A percentile compares a stretch with the other conserved stretches of the same genome.
phyloP scores from a whole-genome alignment of 2,797 vertebrate species.

The Gymnoscopelus braueri region DNA sequence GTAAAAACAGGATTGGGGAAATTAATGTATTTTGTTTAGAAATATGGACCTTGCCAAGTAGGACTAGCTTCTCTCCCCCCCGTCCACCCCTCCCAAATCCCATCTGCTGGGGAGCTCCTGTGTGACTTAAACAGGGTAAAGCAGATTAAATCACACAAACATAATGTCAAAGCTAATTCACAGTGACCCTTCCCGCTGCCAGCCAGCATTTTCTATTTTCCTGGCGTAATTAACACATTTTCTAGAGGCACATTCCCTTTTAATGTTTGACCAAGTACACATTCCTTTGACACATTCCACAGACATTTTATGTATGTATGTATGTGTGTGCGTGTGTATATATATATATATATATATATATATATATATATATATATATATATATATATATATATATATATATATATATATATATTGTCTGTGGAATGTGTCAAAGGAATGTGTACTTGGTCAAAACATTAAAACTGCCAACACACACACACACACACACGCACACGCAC shows the following conservation, averaged over 20 bases:
- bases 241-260: constrained; percentile 69
- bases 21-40: constrained; percentile 74
- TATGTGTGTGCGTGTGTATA: too few species aligned
- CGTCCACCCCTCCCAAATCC: constrained; percentile 58
- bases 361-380: too few species aligned
- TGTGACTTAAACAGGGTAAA: constrained; percentile 71
- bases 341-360: too few species aligned
- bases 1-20: constrained; percentile 76
- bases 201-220: constrained; percentile 47
- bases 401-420: neutral
- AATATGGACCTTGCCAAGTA: constrained; percentile 77
- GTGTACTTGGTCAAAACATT: constrained; percentile 46
- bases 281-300: constrained; percentile 71
- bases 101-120: constrained; percentile 66
- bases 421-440: constrained; percentile 71
- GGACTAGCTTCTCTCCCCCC: constrained; percentile 51
- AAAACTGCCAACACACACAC: constrained; percentile 29
- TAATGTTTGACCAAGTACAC: constrained; percentile 48
- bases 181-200: constrained; percentile 65
- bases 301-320: neutral
- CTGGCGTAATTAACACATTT: constrained; percentile 58
- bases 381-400: too few species aligned
- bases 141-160: constrained; percentile 75
- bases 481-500: too few species aligned
- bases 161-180: constrained; percentile 73